phyloP scores from a whole-genome alignment of 2,113 vertebrate genomes.

The Gobio gobio region DNA sequence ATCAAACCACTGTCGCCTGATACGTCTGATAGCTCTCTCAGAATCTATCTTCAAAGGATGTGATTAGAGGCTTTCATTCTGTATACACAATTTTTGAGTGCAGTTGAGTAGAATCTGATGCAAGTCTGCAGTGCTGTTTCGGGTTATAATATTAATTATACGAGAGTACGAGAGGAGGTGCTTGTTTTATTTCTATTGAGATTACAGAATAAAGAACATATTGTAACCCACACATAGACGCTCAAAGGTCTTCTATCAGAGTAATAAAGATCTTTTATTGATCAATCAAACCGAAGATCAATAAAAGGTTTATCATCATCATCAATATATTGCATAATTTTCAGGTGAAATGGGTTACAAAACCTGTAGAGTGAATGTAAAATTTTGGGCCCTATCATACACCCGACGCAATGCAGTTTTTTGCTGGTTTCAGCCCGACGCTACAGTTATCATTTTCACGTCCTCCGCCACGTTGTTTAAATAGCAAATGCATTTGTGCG shows the following conservation, averaged over 20 bases:
- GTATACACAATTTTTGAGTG: background rate
- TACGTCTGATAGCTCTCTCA: background rate
- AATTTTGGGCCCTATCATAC: background rate
- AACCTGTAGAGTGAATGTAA: background rate
- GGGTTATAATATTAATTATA: background rate
- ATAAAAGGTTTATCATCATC: background rate
- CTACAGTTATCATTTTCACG: too few species aligned
- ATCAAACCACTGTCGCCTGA: background rate
- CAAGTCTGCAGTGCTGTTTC: background rate
- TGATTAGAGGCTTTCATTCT: background rate
- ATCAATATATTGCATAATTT: background rate
- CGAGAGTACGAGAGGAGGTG: background rate
- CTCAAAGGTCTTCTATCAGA: conserved; percentile 4
- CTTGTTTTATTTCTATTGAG: background rate
- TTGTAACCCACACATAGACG: background rate
- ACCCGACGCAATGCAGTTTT: too few species aligned
- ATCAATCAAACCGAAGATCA: background rate
- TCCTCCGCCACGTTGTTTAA: too few species aligned
- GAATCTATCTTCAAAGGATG: background rate
- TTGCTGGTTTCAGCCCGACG: too few species aligned
- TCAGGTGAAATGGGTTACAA: background rate
- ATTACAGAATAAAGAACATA: background rate
- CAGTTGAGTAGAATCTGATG: background rate
- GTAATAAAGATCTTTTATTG: background rate
- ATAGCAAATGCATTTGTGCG: too few species aligned